Base-by-base conservation (phyloP, 2,888 invertebrate species). In the Acanthopleura granulata region DNA sequence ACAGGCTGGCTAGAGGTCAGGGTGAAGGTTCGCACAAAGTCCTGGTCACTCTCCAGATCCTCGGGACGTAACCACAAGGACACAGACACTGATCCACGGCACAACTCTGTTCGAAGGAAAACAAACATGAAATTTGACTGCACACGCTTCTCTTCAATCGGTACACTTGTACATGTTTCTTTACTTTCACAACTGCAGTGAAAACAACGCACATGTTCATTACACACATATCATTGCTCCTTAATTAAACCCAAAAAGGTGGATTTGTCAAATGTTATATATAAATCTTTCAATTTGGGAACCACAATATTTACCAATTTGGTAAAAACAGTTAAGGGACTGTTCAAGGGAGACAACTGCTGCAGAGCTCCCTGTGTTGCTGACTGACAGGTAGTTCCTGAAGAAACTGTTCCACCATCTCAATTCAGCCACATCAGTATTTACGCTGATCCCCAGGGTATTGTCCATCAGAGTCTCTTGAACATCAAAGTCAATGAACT, bases 21-120 rank as follows among this genome's bases (percentile, higher is more conserved):
- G 15, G 66, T 66, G 22, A 66, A 15, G 3, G 66, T 66, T 25
- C 66, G 22, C 25, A 66, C 22, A 25, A 66, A 66, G 15, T 14
- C 14, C 66, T 66, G 66, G 29, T 66, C 66, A 27, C 25, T 66
- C 29, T 66, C 66, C 66, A 66, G 29, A 27, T 66, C 66, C 6
- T 25, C 22, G 6, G 66, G 66, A 1, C 66, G 66, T 22, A 66
- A 25, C 25, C 22, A 66, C 29, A 66, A 66, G 22, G 66, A 66
- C 14, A 66, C 27, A 16, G 66, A 22, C 6, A 66, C 1, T 27
- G 66, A 14, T 22, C 16, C 25, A 6, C 66, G 22, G 25, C 66
- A 66, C 22, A 66, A 27, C 16, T 66, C 66, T 66, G 25, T 27
- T 22, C 18, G 25, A 66, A 27, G 18, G 25, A 27, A 66, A 1